Evolutionary conservation across 1,140 invertebrate species (phyloP).

Genomic region (Hyphantria cunea): DNA sequence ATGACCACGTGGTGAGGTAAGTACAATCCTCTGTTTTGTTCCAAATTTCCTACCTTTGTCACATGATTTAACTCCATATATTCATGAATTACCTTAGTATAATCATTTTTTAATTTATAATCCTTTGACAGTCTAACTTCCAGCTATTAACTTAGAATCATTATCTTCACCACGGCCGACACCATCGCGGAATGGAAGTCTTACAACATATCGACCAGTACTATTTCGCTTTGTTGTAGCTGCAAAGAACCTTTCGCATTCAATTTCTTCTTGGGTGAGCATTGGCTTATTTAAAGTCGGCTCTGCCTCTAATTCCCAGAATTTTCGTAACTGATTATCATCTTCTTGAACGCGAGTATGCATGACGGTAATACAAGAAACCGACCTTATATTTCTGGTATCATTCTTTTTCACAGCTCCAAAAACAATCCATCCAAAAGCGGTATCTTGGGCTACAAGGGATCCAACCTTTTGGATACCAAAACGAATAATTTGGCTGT

Average conservation of each 20-base stretch:
- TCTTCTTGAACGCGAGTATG: slow-evolving; percentile 37
- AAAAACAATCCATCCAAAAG: slow-evolving; percentile 2
- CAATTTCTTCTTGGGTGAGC: not conserved
- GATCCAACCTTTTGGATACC: not conserved
- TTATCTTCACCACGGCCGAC: too few relatives aligned
- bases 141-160: too few relatives aligned
- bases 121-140: not conserved
- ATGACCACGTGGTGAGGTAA: not conserved
- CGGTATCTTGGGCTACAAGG: not conserved
- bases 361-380: slow-evolving; percentile 10
- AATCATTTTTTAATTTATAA: not conserved
- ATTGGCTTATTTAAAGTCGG: slow-evolving; percentile 1
- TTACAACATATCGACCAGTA: too few relatives aligned
- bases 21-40: not conserved
- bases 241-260: not conserved
- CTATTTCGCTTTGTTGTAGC: too few relatives aligned
- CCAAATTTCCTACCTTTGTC: not conserved
- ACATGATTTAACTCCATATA: not conserved
- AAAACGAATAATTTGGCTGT: slow-evolving; percentile 5
- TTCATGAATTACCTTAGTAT: not conserved
- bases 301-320: slow-evolving; percentile 47
- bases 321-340: slow-evolving; percentile 37
- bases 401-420: not conserved
- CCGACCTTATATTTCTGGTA: not conserved
- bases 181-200: too few relatives aligned